A percentile compares a stretch with the other conserved stretches of the same genome.
Conservation (phyloP, 2,797 vertebrate genomes). For the Anas georgica region DNA sequence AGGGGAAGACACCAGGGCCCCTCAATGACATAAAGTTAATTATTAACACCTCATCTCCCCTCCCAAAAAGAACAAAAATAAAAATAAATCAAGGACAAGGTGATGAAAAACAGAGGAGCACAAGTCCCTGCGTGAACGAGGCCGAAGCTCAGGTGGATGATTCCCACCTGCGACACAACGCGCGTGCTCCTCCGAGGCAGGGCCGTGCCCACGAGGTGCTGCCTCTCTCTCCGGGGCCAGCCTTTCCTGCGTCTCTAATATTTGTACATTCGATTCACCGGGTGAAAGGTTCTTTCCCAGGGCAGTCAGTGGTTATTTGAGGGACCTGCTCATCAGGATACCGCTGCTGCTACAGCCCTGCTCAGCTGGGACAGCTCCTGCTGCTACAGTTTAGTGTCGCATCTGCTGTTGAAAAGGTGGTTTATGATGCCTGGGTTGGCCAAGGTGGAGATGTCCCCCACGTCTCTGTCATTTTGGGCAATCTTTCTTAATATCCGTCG, state of each 20-base stretch:
- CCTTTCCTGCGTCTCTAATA: background rate
- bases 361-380: slow-evolving; percentile 10
- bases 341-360: background rate
- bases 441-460: slow-evolving; percentile 93
- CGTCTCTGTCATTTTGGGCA: slow-evolving; percentile 87
- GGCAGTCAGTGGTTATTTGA: background rate
- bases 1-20: background rate
- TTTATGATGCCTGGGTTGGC: slow-evolving; percentile 88
- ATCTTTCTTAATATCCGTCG: slow-evolving; percentile 92
- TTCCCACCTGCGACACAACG: background rate
- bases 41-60: background rate
- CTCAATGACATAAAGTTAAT: background rate
- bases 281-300: background rate
- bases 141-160: background rate
- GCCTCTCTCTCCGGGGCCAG: slow-evolving; percentile 1
- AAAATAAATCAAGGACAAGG: slow-evolving; percentile 21
- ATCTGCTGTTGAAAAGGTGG: slow-evolving; percentile 89
- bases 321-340: slow-evolving; percentile 17
- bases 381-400: slow-evolving; percentile 78
- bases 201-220: accelerated
- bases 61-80: background rate
- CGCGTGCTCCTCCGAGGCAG: background rate
- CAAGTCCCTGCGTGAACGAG: background rate
- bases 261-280: slow-evolving; percentile 39
- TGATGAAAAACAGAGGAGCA: slow-evolving; percentile 3